phyloP scores from a whole-genome alignment of 2,113 vertebrate genomes.

The Daphoenositta chrysoptera region DNA sequence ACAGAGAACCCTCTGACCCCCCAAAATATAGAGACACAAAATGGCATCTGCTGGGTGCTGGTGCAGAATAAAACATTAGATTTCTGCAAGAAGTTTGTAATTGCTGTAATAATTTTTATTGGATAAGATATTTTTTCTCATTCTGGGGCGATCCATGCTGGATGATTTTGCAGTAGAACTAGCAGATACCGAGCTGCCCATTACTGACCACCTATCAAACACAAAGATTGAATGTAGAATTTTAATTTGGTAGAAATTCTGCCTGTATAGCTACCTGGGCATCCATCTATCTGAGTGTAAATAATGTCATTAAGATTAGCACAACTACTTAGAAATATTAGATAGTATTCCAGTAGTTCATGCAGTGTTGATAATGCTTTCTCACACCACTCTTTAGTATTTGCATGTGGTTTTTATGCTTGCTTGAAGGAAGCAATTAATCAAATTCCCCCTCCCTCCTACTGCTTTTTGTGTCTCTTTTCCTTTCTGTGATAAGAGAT shows the following conservation, averaged over 20 bases:
- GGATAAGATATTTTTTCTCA: not conserved
- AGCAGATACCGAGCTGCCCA: not conserved
- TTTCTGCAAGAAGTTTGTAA: not conserved
- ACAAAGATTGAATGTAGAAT: not conserved
- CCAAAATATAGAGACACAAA: not conserved
- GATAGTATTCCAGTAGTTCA: not conserved
- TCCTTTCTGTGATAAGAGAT: not conserved
- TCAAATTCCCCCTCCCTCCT: not conserved
- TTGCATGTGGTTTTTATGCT: not conserved
- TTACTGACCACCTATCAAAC: not conserved
- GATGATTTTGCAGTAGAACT: not conserved
- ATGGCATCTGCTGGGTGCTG: not conserved
- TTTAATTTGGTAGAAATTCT: not conserved
- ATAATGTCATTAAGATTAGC: not conserved
- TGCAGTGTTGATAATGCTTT: not conserved
- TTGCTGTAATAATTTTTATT: not conserved
- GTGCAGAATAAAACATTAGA: not conserved
- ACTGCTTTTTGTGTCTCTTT: not conserved
- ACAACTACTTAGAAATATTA: not conserved
- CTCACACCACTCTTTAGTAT: not conserved
- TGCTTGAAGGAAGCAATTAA: constrained; percentile 9
- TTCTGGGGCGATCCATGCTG: not conserved
- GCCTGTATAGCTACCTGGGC: not conserved
- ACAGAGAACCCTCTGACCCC: not conserved
- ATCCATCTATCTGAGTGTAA: not conserved